These are phyloP conservation scores for Lophius americanus DNA, from an alignment of 2,797 vertebrate species.

Conservation along the genomic window DNA sequence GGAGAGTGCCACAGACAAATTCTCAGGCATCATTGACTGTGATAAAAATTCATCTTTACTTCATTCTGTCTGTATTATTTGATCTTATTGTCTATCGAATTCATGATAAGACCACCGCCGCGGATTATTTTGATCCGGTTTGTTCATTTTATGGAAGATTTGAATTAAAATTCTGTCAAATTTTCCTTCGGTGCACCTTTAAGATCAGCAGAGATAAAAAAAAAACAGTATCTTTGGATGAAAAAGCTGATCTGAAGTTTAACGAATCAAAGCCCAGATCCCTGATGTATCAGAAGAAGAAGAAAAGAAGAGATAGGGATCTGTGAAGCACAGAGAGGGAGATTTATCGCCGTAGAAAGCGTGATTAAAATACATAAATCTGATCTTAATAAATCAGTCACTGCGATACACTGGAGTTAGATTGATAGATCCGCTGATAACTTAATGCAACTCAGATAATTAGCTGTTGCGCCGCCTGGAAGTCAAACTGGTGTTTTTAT, in stretches of 20 bases:
- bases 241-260: no score
- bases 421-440: conserved; percentile 2
- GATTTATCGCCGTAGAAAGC: neutral
- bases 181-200: no score
- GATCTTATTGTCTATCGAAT: no score
- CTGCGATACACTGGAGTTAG: neutral
- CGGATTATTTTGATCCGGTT: neutral
- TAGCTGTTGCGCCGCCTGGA: neutral
- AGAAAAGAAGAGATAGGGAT: neutral
- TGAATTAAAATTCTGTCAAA: no score
- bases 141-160: neutral
- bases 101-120: no score
- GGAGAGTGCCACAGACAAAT: no score
- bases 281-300: neutral
- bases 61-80: no score
- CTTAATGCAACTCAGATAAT: conserved; percentile 5
- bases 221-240: no score
- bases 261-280: no score
- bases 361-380: conserved; percentile 2
- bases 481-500: conserved; percentile 22
- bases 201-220: no score
- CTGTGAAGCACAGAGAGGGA: neutral
- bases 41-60: no score
- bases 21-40: no score
- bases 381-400: conserved; percentile 9